phyloP scores from a whole-genome alignment of 2,797 vertebrate genomes.

The Gymnodraco acuticeps region DNA sequence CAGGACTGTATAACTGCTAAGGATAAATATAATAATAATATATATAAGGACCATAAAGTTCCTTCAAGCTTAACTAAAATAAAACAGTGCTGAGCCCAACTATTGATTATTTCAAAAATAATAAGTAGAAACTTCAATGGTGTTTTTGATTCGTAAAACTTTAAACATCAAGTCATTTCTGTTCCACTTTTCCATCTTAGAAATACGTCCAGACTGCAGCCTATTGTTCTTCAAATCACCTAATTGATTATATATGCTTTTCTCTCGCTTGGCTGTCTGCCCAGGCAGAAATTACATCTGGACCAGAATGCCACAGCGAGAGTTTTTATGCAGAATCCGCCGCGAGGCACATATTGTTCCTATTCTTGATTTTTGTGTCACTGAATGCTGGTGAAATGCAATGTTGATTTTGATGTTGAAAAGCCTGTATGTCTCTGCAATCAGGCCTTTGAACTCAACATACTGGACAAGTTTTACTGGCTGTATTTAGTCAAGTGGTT shows the following conservation, averaged over 20 bases:
- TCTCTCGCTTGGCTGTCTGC: slow-evolving; percentile 22
- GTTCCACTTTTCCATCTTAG: neutral
- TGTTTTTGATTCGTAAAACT: slow-evolving; percentile 15
- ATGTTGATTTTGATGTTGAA: slow-evolving; percentile 7
- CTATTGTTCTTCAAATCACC: slow-evolving; percentile 51
- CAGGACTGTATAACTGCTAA: slow-evolving; percentile 1
- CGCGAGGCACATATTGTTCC: slow-evolving; percentile 12
- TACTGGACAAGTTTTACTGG: neutral
- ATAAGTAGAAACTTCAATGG: neutral
- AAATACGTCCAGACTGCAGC: slow-evolving; percentile 46
- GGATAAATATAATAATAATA: too few relatives aligned
- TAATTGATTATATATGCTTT: slow-evolving; percentile 44
- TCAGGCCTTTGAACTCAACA: neutral
- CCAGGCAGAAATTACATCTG: slow-evolving; percentile 43
- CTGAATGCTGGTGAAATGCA: slow-evolving; percentile 15
- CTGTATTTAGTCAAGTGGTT: neutral
- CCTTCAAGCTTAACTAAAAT: neutral
- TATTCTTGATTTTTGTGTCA: slow-evolving; percentile 41
- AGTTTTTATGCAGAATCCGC: slow-evolving; percentile 44
- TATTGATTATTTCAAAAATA: neutral
- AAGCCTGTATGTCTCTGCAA: neutral
- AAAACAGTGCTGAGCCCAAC: neutral
- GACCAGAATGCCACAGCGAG: slow-evolving; percentile 25
- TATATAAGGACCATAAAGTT: neutral
- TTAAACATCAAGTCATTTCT: slow-evolving; percentile 9